Evolutionary conservation across 2,113 vertebrate species (phyloP).

Genomic region (Hemichromis elongatus): DNA sequence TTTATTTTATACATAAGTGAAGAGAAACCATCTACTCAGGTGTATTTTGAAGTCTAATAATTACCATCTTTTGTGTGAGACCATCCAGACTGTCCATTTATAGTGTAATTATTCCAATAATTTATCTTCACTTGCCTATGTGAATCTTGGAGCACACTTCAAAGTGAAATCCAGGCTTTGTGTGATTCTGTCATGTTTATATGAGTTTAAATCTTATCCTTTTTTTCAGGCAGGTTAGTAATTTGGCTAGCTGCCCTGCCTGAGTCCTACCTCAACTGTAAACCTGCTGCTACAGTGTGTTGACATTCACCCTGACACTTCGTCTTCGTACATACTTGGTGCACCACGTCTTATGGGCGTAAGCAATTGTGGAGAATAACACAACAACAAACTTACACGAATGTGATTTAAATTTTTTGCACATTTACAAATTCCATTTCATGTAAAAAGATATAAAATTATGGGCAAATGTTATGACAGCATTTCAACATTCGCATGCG

Average conservation of each 20-base stretch:
- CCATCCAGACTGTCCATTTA: background rate
- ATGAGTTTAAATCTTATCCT: background rate
- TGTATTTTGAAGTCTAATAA: background rate
- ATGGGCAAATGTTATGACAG: constrained; percentile 34
- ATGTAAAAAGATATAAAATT: constrained; percentile 41
- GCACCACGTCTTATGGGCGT: background rate
- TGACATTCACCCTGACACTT: background rate
- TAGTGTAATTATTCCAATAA: constrained; percentile 27
- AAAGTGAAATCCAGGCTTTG: background rate
- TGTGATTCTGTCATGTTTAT: background rate
- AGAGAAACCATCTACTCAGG: background rate
- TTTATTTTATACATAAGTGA: background rate
- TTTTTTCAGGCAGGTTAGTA: constrained; percentile 1
- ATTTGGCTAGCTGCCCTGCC: background rate
- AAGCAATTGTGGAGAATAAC: background rate
- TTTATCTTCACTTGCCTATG: background rate
- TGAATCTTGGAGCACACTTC: constrained; percentile 5
- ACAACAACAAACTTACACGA: background rate
- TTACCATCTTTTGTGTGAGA: background rate
- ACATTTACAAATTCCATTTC: constrained; percentile 24
- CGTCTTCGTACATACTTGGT: background rate
- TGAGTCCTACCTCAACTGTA: background rate
- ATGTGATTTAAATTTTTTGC: background rate
- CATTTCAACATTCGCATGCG: constrained; percentile 12
- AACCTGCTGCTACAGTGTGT: background rate